Base-by-base conservation (phyloP, 2,797 vertebrate genomes). In the Microctenopoma stevenorrisi region DNA sequence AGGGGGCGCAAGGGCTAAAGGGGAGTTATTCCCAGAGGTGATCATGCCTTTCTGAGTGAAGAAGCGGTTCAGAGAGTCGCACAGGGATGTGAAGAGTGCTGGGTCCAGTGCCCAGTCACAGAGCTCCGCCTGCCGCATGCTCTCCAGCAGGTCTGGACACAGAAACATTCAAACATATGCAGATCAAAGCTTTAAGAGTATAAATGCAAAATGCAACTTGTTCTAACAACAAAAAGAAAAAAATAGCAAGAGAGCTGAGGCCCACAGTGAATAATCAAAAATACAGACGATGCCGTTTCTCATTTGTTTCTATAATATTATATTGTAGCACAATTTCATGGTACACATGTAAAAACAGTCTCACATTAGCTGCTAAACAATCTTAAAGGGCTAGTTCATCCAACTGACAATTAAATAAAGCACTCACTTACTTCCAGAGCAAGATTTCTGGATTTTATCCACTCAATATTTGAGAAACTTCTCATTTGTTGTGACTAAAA, bases 31-130 rank as follows among this genome's bases (percentile, higher is more conserved):
- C n/a, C 91, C 88, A 4, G 91, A 83, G 43, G 63, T 91, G 68
- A 95, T 91, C 71, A 99, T 96, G 73, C 97, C 97, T 85, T 95
- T 98, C 87, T 98, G 96, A 67, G 96, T 96, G 56, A 99, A 97
- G 91, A 99, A 97, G 83, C 96, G 97, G 92, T 98, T 98, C 80
- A 98, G 95, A 33, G 98, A 99, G 90, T 99, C 98, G 51, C 97
- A 99, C 79, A 99, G 96, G 33, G 97, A 98, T 18, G 95, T 97
- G 91, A 99, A 98, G 79, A 98, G 95, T 1, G 94, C 86, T 38
- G 98, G 96, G 85, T 99, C 98, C 81, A 99, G 87, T 38, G 96
- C 96, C 97, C 96, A 99, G 87, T 99, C 97, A 78, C 96, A 96
- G 69, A 96, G 94, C 89, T 98, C 97, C 0, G 97, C 97, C 92